phyloP scores from a whole-genome alignment of 2,797 vertebrate genomes.

The Premnoplex brunnescens region DNA sequence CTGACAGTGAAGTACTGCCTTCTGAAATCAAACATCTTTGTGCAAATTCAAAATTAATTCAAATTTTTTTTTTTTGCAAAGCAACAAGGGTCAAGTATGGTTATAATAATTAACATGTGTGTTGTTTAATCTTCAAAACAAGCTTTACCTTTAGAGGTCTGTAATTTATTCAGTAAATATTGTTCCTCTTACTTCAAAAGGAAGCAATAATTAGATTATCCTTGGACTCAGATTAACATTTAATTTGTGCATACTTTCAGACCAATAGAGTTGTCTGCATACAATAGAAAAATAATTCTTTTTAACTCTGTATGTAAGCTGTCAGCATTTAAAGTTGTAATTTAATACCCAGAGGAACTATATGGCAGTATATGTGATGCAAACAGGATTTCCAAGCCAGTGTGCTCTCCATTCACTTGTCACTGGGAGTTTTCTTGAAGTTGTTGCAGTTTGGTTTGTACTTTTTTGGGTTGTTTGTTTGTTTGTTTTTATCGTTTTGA shows the following conservation, averaged over 20 bases:
- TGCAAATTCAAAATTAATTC: constrained; percentile 15
- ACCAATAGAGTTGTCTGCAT: constrained; percentile 14
- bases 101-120: constrained; percentile 34
- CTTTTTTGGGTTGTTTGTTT: background rate
- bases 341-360: constrained; percentile 25
- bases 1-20: background rate
- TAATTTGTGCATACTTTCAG: constrained; percentile 42
- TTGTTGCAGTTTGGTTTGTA: background rate
- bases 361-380: background rate
- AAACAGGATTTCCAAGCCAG: background rate
- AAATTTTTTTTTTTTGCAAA: background rate
- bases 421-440: background rate
- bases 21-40: background rate
- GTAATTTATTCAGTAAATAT: constrained; percentile 61
- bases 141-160: constrained; percentile 44
- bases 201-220: constrained; percentile 65
- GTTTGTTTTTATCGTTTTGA: background rate
- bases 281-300: constrained; percentile 49
- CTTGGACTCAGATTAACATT: constrained; percentile 40
- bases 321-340: constrained; percentile 20
- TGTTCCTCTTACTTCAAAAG: constrained; percentile 66
- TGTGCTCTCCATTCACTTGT: background rate
- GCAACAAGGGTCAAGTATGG: background rate
- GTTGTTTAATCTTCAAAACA: constrained; percentile 69
- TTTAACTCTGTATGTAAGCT: background rate